Evolutionary conservation across 2,888 invertebrate species (phyloP).

Genomic region (Biston stratarius): DNA sequence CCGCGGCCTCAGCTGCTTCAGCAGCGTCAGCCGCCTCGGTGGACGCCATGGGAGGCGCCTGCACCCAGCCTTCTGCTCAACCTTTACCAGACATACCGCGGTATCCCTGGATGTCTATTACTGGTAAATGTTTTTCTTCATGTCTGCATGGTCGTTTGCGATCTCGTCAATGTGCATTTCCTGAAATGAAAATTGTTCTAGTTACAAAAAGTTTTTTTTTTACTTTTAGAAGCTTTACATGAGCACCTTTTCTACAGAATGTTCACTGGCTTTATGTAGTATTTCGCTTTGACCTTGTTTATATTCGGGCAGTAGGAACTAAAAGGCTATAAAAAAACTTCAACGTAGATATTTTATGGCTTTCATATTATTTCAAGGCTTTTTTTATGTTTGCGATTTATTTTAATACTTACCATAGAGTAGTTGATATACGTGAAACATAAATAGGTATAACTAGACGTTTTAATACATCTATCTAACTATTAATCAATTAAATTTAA

Average conservation of each 20-base stretch:
- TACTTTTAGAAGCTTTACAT: constrained; percentile 7
- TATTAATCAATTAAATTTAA: not conserved
- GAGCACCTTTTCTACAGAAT: not conserved
- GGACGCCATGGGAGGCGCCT: constrained; percentile 93
- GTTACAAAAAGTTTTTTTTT: constrained; percentile 26
- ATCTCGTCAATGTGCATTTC: constrained; percentile 42
- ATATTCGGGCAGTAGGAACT: constrained; percentile 19
- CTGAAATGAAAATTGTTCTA: constrained; percentile 45
- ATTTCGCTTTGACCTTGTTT: constrained; percentile 38
- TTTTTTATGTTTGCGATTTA: constrained; percentile 20
- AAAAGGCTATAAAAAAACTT: constrained; percentile 20
- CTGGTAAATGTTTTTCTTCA: constrained; percentile 90
- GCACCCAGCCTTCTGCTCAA: constrained; percentile 93
- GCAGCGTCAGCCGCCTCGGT: constrained; percentile 92
- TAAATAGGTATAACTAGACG: not conserved
- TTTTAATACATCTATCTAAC: not conserved
- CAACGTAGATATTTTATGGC: constrained; percentile 23
- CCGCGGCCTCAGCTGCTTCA: constrained; percentile 90
- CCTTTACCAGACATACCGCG: constrained; percentile 96
- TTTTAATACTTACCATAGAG: constrained; percentile 18
- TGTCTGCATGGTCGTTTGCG: constrained; percentile 66
- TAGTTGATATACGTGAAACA: not conserved
- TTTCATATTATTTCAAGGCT: constrained; percentile 12
- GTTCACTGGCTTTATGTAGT: constrained; percentile 17
- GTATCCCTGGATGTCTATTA: constrained; percentile 98